phyloP scores from a whole-genome alignment of 1,140 invertebrate genomes.

The Ceratina japonica region DNA sequence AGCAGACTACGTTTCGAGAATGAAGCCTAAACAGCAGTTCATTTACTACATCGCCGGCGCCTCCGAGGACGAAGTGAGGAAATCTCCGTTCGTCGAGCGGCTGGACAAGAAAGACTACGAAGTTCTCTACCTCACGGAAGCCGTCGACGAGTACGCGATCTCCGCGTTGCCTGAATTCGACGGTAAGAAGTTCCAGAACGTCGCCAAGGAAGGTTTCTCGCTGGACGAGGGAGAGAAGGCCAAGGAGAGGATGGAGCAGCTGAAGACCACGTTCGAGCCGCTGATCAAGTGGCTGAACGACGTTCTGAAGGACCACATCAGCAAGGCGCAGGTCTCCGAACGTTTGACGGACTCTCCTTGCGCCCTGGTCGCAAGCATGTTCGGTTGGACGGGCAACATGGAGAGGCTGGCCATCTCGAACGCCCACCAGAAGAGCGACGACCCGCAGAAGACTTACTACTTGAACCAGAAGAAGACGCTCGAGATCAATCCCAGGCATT shows the following conservation, averaged over 20 bases:
- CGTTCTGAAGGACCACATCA: constrained; percentile 91
- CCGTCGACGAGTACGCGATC: constrained; percentile 99
- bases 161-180: constrained; percentile 99
- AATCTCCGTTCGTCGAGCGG: constrained; percentile 97
- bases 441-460: constrained; percentile 95
- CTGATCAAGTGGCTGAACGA: constrained; percentile 95
- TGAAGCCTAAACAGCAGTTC: constrained; percentile 98
- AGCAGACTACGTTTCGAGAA: constrained; percentile 94
- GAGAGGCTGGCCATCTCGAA: constrained; percentile 97
- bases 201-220: constrained; percentile 98
- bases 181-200: constrained; percentile 99
- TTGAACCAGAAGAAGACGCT: constrained; percentile 98
- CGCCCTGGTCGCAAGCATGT: constrained; percentile 97
- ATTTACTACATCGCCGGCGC: constrained; percentile 98
- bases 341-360: constrained; percentile 95
- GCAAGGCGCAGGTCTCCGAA: constrained; percentile 93
- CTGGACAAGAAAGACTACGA: constrained; percentile 97
- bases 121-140: constrained; percentile 96
- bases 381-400: constrained; percentile 99
- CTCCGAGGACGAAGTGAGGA: constrained; percentile 91
- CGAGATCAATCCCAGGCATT: constrained; percentile 99
- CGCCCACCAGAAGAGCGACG: constrained; percentile 97
- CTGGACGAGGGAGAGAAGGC: constrained; percentile 91
- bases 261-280: constrained; percentile 93
- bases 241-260: constrained; percentile 90